A percentile compares a stretch with the other conserved stretches of the same genome.
phyloP scores from a whole-genome alignment of 2,113 vertebrate genomes.

The Malurus elegans region DNA sequence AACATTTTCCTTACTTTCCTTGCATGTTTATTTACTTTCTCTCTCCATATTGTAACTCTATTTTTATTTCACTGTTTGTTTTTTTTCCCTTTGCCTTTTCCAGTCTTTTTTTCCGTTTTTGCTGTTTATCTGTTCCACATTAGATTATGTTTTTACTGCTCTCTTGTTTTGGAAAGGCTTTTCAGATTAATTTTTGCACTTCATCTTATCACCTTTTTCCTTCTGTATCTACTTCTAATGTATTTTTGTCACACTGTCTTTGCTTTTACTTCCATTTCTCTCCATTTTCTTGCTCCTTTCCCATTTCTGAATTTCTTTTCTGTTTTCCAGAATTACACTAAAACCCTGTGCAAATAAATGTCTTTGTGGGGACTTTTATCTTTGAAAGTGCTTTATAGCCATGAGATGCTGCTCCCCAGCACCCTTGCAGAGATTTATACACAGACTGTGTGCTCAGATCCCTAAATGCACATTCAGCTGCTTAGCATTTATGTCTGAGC shows the following conservation, averaged over 20 bases:
- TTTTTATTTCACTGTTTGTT: not conserved
- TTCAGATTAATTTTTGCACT: conserved; percentile 34
- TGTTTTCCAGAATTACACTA: not conserved
- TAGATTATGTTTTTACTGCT: not conserved
- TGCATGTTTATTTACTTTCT: not conserved
- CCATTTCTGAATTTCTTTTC: not conserved
- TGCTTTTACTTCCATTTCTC: not conserved
- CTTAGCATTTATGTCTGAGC: not conserved
- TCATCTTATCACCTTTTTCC: not conserved
- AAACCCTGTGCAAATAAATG: not conserved
- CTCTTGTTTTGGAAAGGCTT: not conserved
- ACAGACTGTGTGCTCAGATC: not conserved
- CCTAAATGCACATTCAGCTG: not conserved
- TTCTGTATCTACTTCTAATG: not conserved
- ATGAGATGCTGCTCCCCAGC: not conserved
- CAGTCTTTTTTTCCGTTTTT: not conserved
- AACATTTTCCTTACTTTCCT: not conserved
- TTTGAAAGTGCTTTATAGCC: not conserved
- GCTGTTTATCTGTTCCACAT: not conserved
- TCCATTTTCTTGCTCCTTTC: not conserved
- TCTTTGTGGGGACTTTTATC: not conserved
- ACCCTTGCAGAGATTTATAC: not conserved
- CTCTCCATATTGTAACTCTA: not conserved
- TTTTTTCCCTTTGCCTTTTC: not conserved
- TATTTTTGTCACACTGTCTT: not conserved